Percentiles rank a stretch among this genome's conserved stretches.
phyloP scores from a whole-genome alignment of 2,113 vertebrate species.

The Takifugu bimaculatus region DNA sequence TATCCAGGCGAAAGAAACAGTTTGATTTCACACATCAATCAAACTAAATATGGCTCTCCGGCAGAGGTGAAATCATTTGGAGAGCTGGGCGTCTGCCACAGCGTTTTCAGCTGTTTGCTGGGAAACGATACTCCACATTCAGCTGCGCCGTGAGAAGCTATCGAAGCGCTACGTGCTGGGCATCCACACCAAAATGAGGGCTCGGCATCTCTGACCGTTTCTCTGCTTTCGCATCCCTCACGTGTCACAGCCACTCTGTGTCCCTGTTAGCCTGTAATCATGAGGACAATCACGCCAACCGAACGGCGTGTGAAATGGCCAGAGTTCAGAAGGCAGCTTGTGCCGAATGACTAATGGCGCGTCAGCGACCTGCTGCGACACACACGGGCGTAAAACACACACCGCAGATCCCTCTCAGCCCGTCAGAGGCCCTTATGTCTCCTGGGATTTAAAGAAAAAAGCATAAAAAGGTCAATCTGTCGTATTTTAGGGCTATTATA shows the following conservation, averaged over 20 bases:
- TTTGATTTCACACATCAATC: slow-evolving; percentile 42
- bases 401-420: slow-evolving; percentile 20
- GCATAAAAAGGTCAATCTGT: not conserved
- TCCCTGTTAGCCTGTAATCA: slow-evolving; percentile 34
- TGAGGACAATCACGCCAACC: slow-evolving; percentile 41
- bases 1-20: slow-evolving; percentile 20
- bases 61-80: slow-evolving; percentile 23
- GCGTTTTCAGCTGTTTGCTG: slow-evolving; percentile 12
- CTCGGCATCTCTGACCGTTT: no score
- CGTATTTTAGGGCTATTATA: not conserved
- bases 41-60: slow-evolving; percentile 52
- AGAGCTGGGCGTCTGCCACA: slow-evolving; percentile 27
- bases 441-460: not conserved
- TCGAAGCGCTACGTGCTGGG: no score
- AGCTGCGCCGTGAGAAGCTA: no score
- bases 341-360: slow-evolving; percentile 47
- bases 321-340: slow-evolving; percentile 43
- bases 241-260: no score
- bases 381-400: slow-evolving; percentile 9
- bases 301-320: slow-evolving; percentile 55
- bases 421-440: slow-evolving; percentile 10
- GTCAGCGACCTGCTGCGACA: slow-evolving; percentile 24
- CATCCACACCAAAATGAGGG: no score
- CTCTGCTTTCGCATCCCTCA: no score
- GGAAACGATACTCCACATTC: slow-evolving; percentile 1